Percentiles rank a stretch among this genome's conserved stretches.
These are phyloP conservation scores for Drosophila gunungcola DNA, from an alignment of 1,140 invertebrate species.

Conservation along the genomic window DNA sequence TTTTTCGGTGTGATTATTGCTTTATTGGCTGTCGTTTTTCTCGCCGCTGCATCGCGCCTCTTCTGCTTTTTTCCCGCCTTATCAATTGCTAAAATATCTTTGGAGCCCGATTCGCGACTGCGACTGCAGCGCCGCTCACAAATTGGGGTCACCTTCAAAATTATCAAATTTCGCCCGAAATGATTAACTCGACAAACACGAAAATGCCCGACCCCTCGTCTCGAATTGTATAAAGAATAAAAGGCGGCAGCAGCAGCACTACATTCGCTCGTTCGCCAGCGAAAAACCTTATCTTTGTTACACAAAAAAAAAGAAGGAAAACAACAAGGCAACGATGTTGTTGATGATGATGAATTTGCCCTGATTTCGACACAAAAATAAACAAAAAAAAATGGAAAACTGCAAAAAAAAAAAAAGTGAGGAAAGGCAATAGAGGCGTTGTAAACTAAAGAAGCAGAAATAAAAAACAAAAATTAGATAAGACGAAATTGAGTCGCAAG, in stretches of 20 bases:
- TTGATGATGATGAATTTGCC: constrained; percentile 82
- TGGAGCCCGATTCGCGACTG: constrained; percentile 42
- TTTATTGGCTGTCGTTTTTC: constrained; percentile 19
- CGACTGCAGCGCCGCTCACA: constrained; percentile 47
- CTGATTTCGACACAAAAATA: constrained; percentile 82
- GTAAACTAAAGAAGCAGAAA: constrained; percentile 47
- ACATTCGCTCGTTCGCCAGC: constrained; percentile 58
- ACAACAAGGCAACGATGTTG: constrained; percentile 73
- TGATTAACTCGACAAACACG: constrained; percentile 79
- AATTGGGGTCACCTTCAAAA: constrained; percentile 80
- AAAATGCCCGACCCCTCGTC: constrained; percentile 48
- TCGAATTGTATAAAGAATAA: constrained; percentile 73
- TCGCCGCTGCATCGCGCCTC: constrained; percentile 19
- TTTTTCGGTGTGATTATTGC: constrained; percentile 10
- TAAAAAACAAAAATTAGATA: constrained; percentile 73
- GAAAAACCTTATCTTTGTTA: constrained; percentile 77
- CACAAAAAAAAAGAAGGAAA: constrained; percentile 57
- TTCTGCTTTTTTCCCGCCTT: constrained; percentile 30
- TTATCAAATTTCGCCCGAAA: constrained; percentile 82
- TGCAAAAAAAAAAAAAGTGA: constrained; percentile 20
- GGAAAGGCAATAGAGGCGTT: constrained; percentile 24
- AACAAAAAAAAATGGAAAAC: constrained; percentile 61
- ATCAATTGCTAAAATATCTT: constrained; percentile 65
- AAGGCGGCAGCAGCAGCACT: constrained; percentile 48
- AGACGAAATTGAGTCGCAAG: constrained; percentile 78